Evolutionary conservation across 2,888 invertebrate genomes (phyloP).

Genomic region (Uloborus plumipes): DNA sequence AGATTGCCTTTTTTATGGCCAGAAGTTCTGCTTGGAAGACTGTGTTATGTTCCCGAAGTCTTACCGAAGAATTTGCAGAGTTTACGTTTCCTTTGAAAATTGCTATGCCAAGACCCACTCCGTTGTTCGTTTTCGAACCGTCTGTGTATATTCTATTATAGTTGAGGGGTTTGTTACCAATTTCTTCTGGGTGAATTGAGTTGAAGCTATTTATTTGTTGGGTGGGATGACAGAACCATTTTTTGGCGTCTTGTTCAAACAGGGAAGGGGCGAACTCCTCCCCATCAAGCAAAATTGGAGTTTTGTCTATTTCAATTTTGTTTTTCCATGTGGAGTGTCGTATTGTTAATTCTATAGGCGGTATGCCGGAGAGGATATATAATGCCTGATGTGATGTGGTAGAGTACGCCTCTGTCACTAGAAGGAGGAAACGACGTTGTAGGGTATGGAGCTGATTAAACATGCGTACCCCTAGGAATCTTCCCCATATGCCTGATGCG

Average conservation of each 20-base stretch:
- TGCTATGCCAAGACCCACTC: neutral
- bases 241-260: too few species aligned
- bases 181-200: too few species aligned
- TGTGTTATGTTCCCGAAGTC: neutral
- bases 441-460: neutral
- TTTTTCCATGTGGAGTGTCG: too few species aligned
- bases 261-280: too few species aligned
- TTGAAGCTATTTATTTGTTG: too few species aligned
- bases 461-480: neutral
- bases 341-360: too few species aligned
- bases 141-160: neutral
- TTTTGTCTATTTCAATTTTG: neutral
- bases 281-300: too few species aligned
- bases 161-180: neutral
- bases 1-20: neutral
- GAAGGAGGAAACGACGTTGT: neutral
- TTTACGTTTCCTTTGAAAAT: neutral
- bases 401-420: neutral
- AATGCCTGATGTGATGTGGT: neutral
- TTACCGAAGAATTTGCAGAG: neutral
- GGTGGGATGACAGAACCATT: too few species aligned
- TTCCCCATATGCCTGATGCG: neutral
- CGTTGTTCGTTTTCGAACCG: neutral
- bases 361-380: neutral
- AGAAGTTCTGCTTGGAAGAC: neutral